These are phyloP conservation scores for Hermodice carunculata DNA, from an alignment of 2,888 invertebrate genomes.

Conservation along the genomic window DNA sequence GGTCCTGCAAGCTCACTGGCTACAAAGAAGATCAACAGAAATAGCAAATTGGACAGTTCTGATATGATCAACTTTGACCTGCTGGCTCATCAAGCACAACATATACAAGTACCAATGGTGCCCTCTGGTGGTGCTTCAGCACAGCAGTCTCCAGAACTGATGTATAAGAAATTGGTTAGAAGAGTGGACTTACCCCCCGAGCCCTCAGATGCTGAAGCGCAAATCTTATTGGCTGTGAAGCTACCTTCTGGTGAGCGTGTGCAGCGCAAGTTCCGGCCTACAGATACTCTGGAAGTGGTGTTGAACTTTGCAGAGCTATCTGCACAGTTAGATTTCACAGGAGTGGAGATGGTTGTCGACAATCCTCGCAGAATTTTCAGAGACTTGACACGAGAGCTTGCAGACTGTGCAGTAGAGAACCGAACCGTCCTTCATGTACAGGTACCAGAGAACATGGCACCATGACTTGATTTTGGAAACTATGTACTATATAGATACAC, in stretches of 20 bases:
- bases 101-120: too few species aligned
- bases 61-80: too few species aligned
- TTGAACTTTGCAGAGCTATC: slow-evolving; percentile 50
- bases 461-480: too few species aligned
- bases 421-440: slow-evolving; percentile 49
- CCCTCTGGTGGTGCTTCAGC: too few species aligned
- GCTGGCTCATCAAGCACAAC: too few species aligned
- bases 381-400: slow-evolving; percentile 36
- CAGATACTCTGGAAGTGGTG: slow-evolving; percentile 39
- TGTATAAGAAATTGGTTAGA: too few species aligned
- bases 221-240: slow-evolving; percentile 47
- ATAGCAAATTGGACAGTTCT: too few species aligned
- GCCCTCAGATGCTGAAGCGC: slow-evolving; percentile 37
- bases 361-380: slow-evolving; percentile 44
- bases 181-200: slow-evolving; percentile 39
- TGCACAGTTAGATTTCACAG: slow-evolving; percentile 38
- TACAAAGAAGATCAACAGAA: too few species aligned
- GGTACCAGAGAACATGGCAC: slow-evolving; percentile 13
- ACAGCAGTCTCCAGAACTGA: too few species aligned
- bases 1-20: too few species aligned
- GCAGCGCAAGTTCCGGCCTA: slow-evolving; percentile 46
- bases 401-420: slow-evolving; percentile 43
- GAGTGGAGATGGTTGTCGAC: slow-evolving; percentile 45
- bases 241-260: slow-evolving; percentile 50
- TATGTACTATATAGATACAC: too few species aligned